Base-by-base conservation (phyloP, 2,888 invertebrate genomes). In the Ophion ellenae region DNA sequence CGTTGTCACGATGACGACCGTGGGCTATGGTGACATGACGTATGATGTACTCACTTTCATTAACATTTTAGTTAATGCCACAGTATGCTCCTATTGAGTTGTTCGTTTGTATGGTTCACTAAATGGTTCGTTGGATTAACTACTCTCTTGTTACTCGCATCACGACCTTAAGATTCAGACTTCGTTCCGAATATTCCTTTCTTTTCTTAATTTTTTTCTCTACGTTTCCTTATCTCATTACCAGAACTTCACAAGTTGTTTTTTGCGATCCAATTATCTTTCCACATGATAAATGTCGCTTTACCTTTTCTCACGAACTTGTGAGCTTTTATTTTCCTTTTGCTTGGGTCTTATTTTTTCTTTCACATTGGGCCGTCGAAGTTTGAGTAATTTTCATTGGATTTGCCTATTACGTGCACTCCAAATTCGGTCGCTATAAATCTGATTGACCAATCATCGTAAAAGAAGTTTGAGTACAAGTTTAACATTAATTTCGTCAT, bases 1-100 rank as follows among this genome's bases (percentile, higher is more conserved):
- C 95, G 98, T 99, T 96, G 99, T 99, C 96, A 99, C 98, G 96
- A 98, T 98, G 98, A 98, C 98, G 96, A 99, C 99, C 96, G 99
- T 99, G 96, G 99, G 99, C 96, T 99, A 99, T 97, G 99, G 99
- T 96, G 99, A 99, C 96, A 99, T 99, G 99, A 98, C 98, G 98
- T 97, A 97, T 96, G 97, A 96, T 95, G 94, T 94, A 94, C 94
- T 94, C 94, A 94, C 92, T 94, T 94, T 94, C 93, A 94, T 94
- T 94, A 94, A 94, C 93, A 94, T 93, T 93, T 93, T 94, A 93
- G 93, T 93, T 93, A 93, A 92, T 93, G 92, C 93, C 92, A 91
- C 91, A 91, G 90, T 91, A 91, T 90, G 90, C 90, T 90, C 90
- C 90, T 90, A 90, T 90, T 91, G 89, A 90, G 89, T 90, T 91